A percentile compares a stretch with the other conserved stretches of the same genome.
These are phyloP conservation scores for Zaprionus lachaisei DNA, from an alignment of 1,140 invertebrate species.

Conservation along the genomic window DNA sequence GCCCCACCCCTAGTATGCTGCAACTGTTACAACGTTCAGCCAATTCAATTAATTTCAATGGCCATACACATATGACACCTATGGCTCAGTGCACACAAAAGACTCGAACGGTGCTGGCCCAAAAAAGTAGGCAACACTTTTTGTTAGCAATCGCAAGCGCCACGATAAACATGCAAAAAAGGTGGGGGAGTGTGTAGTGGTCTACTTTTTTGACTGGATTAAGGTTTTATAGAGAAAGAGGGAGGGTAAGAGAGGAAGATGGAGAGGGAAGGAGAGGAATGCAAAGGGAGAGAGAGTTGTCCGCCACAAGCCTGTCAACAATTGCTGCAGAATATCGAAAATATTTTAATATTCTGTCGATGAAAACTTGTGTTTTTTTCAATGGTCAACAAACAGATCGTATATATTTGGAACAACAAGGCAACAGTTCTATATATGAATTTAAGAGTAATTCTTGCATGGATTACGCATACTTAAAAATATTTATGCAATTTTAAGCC, in stretches of 20 bases:
- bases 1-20: background rate
- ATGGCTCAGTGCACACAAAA: constrained; percentile 67
- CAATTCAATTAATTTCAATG: constrained; percentile 81
- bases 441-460: background rate
- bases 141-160: constrained; percentile 38
- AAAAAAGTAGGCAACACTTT: constrained; percentile 51
- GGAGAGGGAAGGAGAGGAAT: background rate
- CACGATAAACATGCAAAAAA: constrained; percentile 34
- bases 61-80: constrained; percentile 80
- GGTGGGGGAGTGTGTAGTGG: background rate
- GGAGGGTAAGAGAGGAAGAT: background rate
- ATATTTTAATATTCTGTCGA: constrained; percentile 3
- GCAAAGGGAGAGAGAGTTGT: background rate
- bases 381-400: background rate
- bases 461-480: background rate
- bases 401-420: background rate
- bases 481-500: background rate
- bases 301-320: constrained; percentile 29
- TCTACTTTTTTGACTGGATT: background rate
- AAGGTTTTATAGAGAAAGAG: background rate
- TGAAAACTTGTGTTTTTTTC: background rate
- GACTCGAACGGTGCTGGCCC: constrained; percentile 10
- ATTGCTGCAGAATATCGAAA: constrained; percentile 5
- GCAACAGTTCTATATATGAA: background rate
- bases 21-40: constrained; percentile 61